A percentile compares a stretch with the other conserved stretches of the same genome.
phyloP scores from a whole-genome alignment of 2,797 vertebrate genomes.

The Limnodromus scolopaceus region DNA sequence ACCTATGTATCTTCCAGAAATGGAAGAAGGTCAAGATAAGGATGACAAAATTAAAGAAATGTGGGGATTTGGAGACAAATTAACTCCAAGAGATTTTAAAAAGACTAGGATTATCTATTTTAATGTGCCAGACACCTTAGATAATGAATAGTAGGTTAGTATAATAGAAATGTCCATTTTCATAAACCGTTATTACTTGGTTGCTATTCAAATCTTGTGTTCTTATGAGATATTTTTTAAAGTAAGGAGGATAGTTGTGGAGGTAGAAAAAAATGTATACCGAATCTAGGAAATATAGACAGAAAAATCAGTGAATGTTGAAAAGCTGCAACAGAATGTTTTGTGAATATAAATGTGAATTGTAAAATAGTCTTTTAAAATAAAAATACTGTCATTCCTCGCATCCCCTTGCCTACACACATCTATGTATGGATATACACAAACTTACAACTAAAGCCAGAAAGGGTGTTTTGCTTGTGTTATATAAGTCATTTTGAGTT shows the following conservation, averaged over 20 bases:
- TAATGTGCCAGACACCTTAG: background rate
- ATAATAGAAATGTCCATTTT: background rate
- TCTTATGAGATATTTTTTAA: background rate
- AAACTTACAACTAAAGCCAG: background rate
- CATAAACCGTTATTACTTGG: background rate
- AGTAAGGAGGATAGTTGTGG: background rate
- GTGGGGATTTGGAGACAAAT: background rate
- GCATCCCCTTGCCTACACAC: constrained; percentile 24
- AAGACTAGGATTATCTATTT: background rate
- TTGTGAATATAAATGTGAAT: background rate
- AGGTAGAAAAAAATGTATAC: background rate
- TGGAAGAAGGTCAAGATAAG: background rate
- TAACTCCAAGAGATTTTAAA: background rate
- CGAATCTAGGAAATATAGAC: background rate
- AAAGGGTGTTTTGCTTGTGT: background rate
- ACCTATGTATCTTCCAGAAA: background rate
- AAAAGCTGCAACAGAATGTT: background rate
- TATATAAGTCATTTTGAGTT: background rate
- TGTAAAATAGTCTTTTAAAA: constrained; percentile 20
- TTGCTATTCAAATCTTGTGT: background rate
- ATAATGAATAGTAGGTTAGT: background rate
- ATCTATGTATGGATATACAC: background rate
- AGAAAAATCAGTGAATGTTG: background rate
- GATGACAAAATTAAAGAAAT: background rate
- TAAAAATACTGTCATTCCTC: constrained; percentile 20